Evolutionary conservation across 1,140 invertebrate species (phyloP).

Genomic region (Macrostomum lignano): DNA sequence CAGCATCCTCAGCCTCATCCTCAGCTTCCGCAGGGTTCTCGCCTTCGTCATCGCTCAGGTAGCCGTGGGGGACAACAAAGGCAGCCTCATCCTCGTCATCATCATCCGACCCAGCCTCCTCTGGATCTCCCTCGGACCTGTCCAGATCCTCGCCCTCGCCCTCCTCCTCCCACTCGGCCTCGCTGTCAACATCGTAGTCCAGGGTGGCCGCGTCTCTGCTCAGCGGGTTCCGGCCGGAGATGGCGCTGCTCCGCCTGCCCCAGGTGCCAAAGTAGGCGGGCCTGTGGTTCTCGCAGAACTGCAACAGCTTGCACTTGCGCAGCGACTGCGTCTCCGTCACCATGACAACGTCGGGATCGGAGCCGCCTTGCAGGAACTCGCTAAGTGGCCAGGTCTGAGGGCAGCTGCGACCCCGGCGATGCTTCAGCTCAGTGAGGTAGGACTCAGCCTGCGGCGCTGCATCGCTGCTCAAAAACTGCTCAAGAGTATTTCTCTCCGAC

Average conservation of each 20-base stretch:
- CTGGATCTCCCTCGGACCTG: too few relatives aligned
- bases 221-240: conserved; percentile 48
- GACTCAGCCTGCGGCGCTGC: not conserved
- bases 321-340: not conserved
- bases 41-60: conserved; percentile 8
- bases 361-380: not conserved
- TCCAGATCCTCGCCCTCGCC: conserved; percentile 40
- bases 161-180: conserved; percentile 94
- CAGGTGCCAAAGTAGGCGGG: conserved; percentile 90
- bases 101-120: conserved; percentile 7
- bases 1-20: too few relatives aligned
- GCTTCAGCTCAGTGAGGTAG: not conserved
- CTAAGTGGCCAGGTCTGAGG: not conserved
- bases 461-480: not conserved
- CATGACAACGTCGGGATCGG: not conserved
- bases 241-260: conserved; percentile 42
- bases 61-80: conserved; percentile 8
- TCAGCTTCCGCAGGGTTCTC: too few relatives aligned
- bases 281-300: conserved; percentile 62
- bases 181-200: conserved; percentile 81
- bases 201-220: conserved; percentile 42
- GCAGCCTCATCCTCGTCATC: conserved; percentile 7
- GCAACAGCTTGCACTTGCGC: conserved; percentile 39
- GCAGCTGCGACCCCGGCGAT: not conserved
- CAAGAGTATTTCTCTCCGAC: not conserved